Conservation (phyloP, 1,140 invertebrate genomes). For the Leptopilina boulardi region DNA sequence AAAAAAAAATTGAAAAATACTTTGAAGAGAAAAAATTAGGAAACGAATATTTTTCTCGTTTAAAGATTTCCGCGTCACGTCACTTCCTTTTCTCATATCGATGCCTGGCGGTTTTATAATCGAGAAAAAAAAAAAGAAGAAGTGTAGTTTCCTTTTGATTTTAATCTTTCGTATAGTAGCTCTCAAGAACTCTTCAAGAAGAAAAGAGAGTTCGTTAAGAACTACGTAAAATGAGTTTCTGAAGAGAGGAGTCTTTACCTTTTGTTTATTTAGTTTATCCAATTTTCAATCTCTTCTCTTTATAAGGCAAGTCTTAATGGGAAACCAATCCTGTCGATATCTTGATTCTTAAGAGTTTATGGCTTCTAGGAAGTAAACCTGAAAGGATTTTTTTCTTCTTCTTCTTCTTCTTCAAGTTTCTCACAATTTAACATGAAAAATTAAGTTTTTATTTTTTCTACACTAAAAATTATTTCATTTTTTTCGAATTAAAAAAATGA, state of each 20-base stretch:
- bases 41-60: not conserved
- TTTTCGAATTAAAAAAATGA: too few species aligned
- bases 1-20: not conserved
- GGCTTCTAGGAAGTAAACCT: constrained; percentile 6
- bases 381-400: not conserved
- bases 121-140: constrained; percentile 25
- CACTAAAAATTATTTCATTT: not conserved
- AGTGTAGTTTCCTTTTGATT: constrained; percentile 34
- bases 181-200: not conserved
- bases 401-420: too few species aligned
- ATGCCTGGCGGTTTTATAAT: constrained; percentile 17
- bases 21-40: not conserved
- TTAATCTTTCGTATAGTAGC: constrained; percentile 40
- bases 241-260: not conserved
- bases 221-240: constrained; percentile 25
- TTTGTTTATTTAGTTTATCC: constrained; percentile 32
- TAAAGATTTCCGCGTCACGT: constrained; percentile 53
- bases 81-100: constrained; percentile 42
- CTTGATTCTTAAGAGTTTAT: constrained; percentile 8
- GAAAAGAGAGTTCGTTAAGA: not conserved
- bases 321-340: constrained; percentile 9
- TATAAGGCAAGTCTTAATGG: not conserved
- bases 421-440: too few species aligned
- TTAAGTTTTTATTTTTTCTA: not conserved
- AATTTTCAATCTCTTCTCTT: not conserved